A percentile compares a stretch with the other conserved stretches of the same genome.
Conservation (phyloP, 1,140 invertebrate genomes). For the Trichonephila inaurata region DNA sequence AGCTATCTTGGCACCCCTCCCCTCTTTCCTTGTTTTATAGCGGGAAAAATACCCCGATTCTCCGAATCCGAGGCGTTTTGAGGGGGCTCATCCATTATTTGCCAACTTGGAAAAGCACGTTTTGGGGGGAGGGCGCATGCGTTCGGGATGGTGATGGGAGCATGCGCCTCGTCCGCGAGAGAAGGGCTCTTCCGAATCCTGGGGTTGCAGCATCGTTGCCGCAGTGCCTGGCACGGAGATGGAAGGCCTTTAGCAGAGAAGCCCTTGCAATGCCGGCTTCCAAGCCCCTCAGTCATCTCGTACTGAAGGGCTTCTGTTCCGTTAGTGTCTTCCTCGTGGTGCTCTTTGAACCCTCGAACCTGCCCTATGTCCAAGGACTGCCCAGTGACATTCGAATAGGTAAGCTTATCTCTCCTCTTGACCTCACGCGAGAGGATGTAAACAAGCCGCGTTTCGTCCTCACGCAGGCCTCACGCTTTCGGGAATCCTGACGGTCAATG, state of each 20-base stretch:
- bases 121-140: neutral
- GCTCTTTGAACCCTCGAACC: constrained; percentile 32
- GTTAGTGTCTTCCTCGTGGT: constrained; percentile 63
- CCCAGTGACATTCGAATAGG: constrained; percentile 40
- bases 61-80: too few relatives aligned
- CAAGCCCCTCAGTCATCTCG: constrained; percentile 40
- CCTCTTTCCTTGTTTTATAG: too few relatives aligned
- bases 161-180: constrained; percentile 39
- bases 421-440: neutral
- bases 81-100: neutral
- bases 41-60: too few relatives aligned
- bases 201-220: constrained; percentile 59
- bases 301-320: constrained; percentile 62
- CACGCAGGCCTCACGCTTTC: too few relatives aligned
- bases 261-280: constrained; percentile 53
- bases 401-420: neutral
- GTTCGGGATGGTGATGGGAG: neutral
- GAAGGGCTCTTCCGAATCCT: constrained; percentile 21
- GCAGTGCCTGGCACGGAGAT: constrained; percentile 42
- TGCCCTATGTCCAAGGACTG: constrained; percentile 19
- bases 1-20: too few relatives aligned
- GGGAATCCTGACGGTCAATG: too few relatives aligned
- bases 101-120: constrained; percentile 24
- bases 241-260: constrained; percentile 56
- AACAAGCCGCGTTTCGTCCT: too few relatives aligned